Conservation (phyloP, 1,140 invertebrate species). For the Hycleus phaleratus region DNA sequence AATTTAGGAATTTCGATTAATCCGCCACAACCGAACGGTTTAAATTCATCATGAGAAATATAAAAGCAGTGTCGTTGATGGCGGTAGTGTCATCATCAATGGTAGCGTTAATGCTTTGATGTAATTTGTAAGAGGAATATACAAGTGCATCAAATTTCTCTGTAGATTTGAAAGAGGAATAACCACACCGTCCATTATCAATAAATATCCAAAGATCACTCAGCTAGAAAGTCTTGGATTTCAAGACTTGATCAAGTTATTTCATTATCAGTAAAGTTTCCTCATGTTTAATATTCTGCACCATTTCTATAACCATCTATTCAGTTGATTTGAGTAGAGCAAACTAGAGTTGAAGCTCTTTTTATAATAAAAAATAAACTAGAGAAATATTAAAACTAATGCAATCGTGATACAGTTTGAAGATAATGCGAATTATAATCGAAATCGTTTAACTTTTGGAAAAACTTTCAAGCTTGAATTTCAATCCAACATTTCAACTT, state of each 20-base stretch:
- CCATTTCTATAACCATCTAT: conserved; percentile 15
- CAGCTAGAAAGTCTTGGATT: conserved; percentile 10
- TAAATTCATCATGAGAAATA: conserved; percentile 11
- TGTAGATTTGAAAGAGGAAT: not conserved
- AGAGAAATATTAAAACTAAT: too few relatives aligned
- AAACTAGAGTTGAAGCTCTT: too few relatives aligned
- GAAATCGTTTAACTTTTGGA: too few relatives aligned
- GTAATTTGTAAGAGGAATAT: conserved; percentile 11
- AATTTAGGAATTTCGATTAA: conserved; percentile 16
- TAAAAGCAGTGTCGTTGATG: not conserved
- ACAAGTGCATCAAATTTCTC: conserved; percentile 7
- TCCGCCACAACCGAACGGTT: conserved; percentile 12
- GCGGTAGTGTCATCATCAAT: not conserved
- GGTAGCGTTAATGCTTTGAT: conserved; percentile 12
- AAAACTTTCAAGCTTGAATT: too few relatives aligned
- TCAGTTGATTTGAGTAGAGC: not conserved
- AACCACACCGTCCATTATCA: conserved; percentile 8
- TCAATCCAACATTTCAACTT: too few relatives aligned
- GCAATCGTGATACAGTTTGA: too few relatives aligned
- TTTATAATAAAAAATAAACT: too few relatives aligned
- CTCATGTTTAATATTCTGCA: conserved; percentile 20
- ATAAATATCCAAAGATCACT: conserved; percentile 11
- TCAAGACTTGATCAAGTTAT: conserved; percentile 21
- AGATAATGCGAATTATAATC: too few relatives aligned
- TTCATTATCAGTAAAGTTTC: conserved; percentile 23